These are phyloP conservation scores for Aricia agestis DNA, from an alignment of 1,140 invertebrate species.

Conservation along the genomic window DNA sequence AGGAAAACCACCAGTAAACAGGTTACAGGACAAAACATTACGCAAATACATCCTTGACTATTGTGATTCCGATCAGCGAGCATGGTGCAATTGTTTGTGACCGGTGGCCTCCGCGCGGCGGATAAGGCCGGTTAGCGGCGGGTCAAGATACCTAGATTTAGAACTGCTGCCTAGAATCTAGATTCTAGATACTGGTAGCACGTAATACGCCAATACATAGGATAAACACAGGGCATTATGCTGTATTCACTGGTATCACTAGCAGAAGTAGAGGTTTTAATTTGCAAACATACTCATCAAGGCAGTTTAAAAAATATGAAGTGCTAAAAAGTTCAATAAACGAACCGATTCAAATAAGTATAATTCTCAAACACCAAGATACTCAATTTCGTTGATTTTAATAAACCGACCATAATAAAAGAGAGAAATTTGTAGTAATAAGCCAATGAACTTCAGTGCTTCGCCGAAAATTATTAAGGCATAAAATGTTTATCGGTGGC, in stretches of 20 bases:
- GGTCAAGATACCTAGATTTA: neutral
- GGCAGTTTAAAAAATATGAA: too few species aligned
- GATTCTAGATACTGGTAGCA: neutral
- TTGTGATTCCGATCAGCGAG: neutral
- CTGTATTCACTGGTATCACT: too few species aligned
- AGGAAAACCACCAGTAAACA: neutral
- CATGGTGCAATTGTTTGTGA: neutral
- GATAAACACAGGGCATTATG: too few species aligned
- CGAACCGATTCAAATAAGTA: too few species aligned
- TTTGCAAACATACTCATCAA: too few species aligned
- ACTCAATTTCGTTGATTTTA: neutral
- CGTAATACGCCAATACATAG: too few species aligned
- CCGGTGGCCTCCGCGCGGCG: neutral
- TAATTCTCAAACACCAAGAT: neutral
- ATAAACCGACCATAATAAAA: neutral
- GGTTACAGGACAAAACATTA: constrained; percentile 1
- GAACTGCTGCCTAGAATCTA: neutral
- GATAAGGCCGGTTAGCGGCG: constrained; percentile 1
- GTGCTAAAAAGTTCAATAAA: too few species aligned
- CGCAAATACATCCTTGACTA: neutral
- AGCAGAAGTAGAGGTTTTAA: too few species aligned
- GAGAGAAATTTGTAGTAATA: too few species aligned
- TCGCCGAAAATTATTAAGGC: neutral
- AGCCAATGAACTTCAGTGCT: neutral
- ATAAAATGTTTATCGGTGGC: neutral